Percentiles rank a stretch among this genome's conserved stretches.
phyloP scores from a whole-genome alignment of 2,888 invertebrate species.

The Helicoverpa assulta region DNA sequence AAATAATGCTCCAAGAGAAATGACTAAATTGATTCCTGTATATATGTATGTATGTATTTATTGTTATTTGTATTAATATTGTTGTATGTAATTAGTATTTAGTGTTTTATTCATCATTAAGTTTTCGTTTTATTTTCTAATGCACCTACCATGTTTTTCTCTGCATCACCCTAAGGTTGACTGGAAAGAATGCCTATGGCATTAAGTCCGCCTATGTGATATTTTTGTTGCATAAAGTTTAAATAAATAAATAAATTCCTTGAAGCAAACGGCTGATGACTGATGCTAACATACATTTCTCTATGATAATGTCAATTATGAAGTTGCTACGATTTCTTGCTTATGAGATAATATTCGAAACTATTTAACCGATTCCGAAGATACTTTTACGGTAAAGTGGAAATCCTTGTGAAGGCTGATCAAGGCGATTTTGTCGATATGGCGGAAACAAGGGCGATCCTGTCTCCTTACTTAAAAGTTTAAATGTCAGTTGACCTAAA shows the following conservation, averaged over 20 bases:
- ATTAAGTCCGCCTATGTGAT: too few relatives aligned
- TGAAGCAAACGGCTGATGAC: background rate
- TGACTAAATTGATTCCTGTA: background rate
- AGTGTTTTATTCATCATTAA: too few relatives aligned
- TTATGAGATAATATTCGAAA: background rate
- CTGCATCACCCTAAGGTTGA: too few relatives aligned
- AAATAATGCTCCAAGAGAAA: background rate
- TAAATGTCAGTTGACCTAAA: conserved; percentile 5
- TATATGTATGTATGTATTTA: too few relatives aligned
- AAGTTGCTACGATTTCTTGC: background rate
- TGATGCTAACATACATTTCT: too few relatives aligned
- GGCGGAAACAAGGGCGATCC: conserved; percentile 1
- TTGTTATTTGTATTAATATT: too few relatives aligned
- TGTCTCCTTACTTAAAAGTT: background rate
- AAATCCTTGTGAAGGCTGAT: background rate
- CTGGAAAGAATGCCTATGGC: too few relatives aligned
- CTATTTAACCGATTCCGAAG: background rate
- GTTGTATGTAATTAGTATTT: too few relatives aligned
- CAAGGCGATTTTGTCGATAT: background rate
- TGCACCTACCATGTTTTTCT: too few relatives aligned
- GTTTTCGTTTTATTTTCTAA: too few relatives aligned
- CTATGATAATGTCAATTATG: background rate
- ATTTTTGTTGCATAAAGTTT: too few relatives aligned
- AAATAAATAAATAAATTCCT: background rate
- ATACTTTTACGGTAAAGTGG: background rate